These are phyloP conservation scores for Dicrurus megarhynchus DNA, from an alignment of 2,113 vertebrate species.

Conservation along the genomic window DNA sequence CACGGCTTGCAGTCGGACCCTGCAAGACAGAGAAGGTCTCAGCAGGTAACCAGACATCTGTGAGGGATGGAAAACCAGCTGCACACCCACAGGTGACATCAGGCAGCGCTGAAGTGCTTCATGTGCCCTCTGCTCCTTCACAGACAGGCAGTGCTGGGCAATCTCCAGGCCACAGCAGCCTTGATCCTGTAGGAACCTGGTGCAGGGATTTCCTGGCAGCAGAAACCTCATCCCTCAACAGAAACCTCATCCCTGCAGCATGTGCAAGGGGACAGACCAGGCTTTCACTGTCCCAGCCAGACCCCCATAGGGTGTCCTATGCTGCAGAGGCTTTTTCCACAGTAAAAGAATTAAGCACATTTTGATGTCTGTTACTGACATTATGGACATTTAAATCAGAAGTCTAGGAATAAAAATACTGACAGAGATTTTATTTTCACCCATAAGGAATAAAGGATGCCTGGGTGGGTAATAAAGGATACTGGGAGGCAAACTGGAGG, in stretches of 20 bases:
- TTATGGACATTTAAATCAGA: neutral
- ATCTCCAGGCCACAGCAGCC: neutral
- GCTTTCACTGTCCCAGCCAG: neutral
- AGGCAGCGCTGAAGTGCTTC: neutral
- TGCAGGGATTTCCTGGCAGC: neutral
- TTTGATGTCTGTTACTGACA: neutral
- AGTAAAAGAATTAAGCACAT: neutral
- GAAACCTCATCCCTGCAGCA: neutral
- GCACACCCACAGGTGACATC: neutral
- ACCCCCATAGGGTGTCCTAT: neutral
- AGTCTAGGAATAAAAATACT: neutral
- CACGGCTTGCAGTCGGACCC: slow-evolving; percentile 84
- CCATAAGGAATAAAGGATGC: neutral
- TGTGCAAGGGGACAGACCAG: neutral
- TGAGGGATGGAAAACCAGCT: neutral
- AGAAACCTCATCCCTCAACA: neutral
- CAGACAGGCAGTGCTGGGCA: neutral
- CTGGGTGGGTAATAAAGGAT: neutral
- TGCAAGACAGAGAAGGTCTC: slow-evolving; percentile 49
- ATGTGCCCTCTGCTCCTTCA: rapidly evolving
- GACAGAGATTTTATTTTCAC: neutral
- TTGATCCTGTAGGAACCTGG: neutral
- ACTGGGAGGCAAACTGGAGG: neutral
- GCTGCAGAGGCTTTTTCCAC: neutral
- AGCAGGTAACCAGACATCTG: neutral